A percentile compares a stretch with the other conserved stretches of the same genome.
Conservation (phyloP, 2,888 invertebrate species). For the Tillus elongatus region DNA sequence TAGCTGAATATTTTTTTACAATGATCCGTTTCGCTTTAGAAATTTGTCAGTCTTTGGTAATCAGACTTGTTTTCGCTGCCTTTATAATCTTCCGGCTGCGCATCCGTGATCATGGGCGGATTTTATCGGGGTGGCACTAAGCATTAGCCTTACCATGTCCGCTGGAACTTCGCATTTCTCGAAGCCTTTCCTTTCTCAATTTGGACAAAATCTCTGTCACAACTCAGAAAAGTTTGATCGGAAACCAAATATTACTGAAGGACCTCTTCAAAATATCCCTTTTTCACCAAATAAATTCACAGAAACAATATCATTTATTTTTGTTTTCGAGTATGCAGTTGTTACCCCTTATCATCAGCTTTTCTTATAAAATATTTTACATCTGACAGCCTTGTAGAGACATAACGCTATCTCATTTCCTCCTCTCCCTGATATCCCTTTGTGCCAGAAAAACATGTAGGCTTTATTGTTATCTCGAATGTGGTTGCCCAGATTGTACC, state of each 20-base stretch:
- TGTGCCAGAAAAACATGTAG: slow-evolving; percentile 21
- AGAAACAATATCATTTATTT: slow-evolving; percentile 9
- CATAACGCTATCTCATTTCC: slow-evolving; percentile 18
- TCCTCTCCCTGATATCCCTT: slow-evolving; percentile 18
- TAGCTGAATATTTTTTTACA: slow-evolving; percentile 3
- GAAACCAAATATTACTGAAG: slow-evolving; percentile 13
- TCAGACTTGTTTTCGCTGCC: slow-evolving; percentile 12
- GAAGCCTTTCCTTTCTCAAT: slow-evolving; percentile 16
- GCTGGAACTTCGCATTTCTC: slow-evolving; percentile 12
- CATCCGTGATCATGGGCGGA: slow-evolving; percentile 14
- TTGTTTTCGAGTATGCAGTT: slow-evolving; percentile 11
- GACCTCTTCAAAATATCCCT: slow-evolving; percentile 12
- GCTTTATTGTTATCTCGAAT: slow-evolving; percentile 18
- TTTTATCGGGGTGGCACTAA: slow-evolving; percentile 10
- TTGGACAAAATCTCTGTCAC: slow-evolving; percentile 16
- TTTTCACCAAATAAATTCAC: slow-evolving; percentile 7
- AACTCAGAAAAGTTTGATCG: slow-evolving; percentile 16
- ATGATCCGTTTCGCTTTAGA: slow-evolving; percentile 11
- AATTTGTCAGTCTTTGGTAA: slow-evolving; percentile 12
- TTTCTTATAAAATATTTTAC: slow-evolving; percentile 9
- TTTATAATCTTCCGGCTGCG: slow-evolving; percentile 10
- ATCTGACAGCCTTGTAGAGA: slow-evolving; percentile 5
- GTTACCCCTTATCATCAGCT: slow-evolving; percentile 8
- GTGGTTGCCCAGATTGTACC: slow-evolving; percentile 25
- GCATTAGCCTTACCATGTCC: slow-evolving; percentile 14